Base-by-base conservation (phyloP, 2,113 vertebrate species). In the Phaethornis superciliosus region DNA sequence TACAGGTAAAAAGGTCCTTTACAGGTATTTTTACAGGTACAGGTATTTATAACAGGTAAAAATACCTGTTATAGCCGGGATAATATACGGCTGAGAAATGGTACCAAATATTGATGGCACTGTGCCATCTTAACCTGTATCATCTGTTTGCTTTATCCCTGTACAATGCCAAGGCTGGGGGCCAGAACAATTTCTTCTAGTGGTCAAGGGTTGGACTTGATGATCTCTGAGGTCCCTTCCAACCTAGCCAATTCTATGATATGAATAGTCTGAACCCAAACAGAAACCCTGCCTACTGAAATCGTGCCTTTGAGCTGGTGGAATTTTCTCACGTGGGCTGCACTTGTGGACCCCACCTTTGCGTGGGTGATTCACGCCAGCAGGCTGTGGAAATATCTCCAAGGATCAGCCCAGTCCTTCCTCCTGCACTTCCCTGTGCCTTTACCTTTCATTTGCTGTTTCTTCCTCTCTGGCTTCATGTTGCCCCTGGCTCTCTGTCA, bases 101-200 rank as follows among this genome's bases (percentile, higher is more conserved):
- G 24, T 32, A 49, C 44, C 20, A 84, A 90, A 81, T 12, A 18
- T 62, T 20, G 30, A 56, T 69, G 46, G 81, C 9, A 37, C 33
- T 1, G 0, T 11, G 30, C 47, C n/a, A 14, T 60, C 28, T 23
- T 60, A 81, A 68, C 68, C 52, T 52, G 63, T 24, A 52, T 84
- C 58, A 56, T 64, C 40, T 27, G 0, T 26, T n/a, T 40, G 3
- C 33, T 26, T 46, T 59, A 49, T 40, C 64, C 33, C 9, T 0
- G 0, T 26, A 28, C 20, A 63, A 26, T 26, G 52, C 42, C 55
- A 28, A 65, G 20, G 37, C 12, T 71, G 7, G 70, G 24, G 19
- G 17, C 2, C 24, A 26, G 19, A 37, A 89, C 2, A 5, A 46
- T 35, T 71, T n/a, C 11, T 42, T 6, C 42, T 54, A 0, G n/a